Conservation (phyloP, 53 echinoderm and acorn worm genomes). For the Holothuria leucospilota region DNA sequence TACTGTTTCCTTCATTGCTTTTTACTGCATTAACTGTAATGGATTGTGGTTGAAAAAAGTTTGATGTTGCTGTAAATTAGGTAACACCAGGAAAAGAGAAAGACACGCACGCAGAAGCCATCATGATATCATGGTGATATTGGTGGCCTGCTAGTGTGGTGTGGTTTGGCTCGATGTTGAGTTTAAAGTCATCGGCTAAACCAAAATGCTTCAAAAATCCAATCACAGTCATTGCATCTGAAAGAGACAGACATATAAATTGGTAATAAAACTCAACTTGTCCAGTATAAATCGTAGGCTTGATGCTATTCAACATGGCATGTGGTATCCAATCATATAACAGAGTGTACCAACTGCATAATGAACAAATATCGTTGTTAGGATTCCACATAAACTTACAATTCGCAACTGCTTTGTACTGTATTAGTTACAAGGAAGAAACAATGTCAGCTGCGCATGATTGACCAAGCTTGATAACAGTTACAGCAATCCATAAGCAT, state of each 20-base stretch:
- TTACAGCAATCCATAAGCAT: too few species aligned
- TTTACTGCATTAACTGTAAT: background rate
- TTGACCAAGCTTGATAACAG: too few species aligned
- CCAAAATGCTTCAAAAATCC: conserved; percentile 88
- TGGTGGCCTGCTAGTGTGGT: conserved; percentile 96
- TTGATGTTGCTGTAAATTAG: background rate
- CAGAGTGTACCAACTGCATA: too few species aligned
- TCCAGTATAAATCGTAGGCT: too few species aligned
- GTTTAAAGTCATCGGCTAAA: conserved; percentile 84
- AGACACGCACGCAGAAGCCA: conserved; percentile 85
- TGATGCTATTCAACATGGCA: too few species aligned
- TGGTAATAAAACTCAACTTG: background rate
- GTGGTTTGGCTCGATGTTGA: conserved; percentile 97
- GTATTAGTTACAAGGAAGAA: too few species aligned
- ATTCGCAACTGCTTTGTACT: too few species aligned
- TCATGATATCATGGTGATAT: conserved; percentile 92
- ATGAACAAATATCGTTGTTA: too few species aligned
- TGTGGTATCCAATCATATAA: too few species aligned
- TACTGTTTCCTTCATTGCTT: background rate
- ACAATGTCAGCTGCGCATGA: too few species aligned
- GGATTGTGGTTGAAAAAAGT: background rate
- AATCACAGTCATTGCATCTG: conserved; percentile 99
- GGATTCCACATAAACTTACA: too few species aligned
- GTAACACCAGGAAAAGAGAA: background rate
- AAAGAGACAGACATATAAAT: background rate